Evolutionary conservation across 2,797 vertebrate genomes (phyloP), one percentile per base, ranked within the genome.

Genomic region (Brachymystax lenok): DNA sequence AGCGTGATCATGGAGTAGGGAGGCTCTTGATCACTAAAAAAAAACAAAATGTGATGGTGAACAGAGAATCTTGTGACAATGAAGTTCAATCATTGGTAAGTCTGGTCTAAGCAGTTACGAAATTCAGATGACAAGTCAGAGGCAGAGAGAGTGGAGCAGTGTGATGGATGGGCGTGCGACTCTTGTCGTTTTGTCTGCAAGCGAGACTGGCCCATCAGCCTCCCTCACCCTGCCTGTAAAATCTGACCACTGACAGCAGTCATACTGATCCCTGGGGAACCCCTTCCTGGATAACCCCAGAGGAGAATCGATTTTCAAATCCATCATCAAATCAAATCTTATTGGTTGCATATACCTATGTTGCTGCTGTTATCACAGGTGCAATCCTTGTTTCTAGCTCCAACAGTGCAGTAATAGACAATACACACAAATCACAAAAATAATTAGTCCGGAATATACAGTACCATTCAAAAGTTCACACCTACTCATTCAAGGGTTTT

Each of bases 1-100:
- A 99, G 94, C 13, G 98, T 99, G 92, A 99, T 99, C 98, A 99
- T 99, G 90, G 98, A 99, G 93, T 98, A 99, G 6, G 98, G 98
- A 74, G 98, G 98, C 88, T 99, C 98, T 93, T 99, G 98, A 93
- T 99, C 98, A 94, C 98, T 99, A 93, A 87, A 96, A n/a, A 28
- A 8, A 19, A 24, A 27, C 12, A 52, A 10, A 51, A 21, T 16
- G 46, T 24, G 46, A 71, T 3, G 46, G 19, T 46, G 21, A 71
- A 19, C 3, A 71, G 24, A 46, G 40, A 46, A 3, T 46, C 10
- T 46, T 46, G 40, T 46, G 10, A 46, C 40, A 46, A 51, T 52
- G 24, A 28, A 28, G 27, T 8, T n/a, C 24, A 40, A n/a, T 51
- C 1, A 24, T 67, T 75, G 56, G 74, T 77, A 63, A 68, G 64